Base-by-base conservation (phyloP, 2,113 vertebrate species). In the Pogonocichla stellata region DNA sequence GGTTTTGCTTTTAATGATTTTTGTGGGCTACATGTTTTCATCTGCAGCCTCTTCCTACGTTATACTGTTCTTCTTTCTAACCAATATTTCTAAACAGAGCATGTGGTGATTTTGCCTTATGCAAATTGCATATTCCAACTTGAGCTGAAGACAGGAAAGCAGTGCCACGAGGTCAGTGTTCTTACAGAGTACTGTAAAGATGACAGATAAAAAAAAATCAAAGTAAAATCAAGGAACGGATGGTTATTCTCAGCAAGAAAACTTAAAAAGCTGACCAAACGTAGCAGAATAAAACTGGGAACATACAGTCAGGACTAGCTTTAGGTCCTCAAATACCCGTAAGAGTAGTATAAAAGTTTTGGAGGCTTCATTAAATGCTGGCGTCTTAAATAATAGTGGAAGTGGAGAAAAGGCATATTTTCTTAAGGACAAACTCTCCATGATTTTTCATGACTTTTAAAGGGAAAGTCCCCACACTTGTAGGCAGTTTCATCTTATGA, bases 1-100 rank as follows among this genome's bases (percentile, higher is more conserved):
- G 43, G n/a, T 88, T 95, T 88, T 91, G 58, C 4, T 88, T 92
- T 69, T 72, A 92, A 70, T 80, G 48, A 72, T 56, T 85, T 82
- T 78, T 75, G 14, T n/a, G 53, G 87, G 40, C 66, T 65, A 43
- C 10, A 9, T 5, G 5, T 66, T 95, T 95, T 86, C 57, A 70
- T 84, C 81, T 64, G 45, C 53, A 74, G 58, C 19, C 14, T 83
- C 17, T 56, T 82, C 86, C 81, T 67, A 36, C 26, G 50, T 81
- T 81, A 60, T 13, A 3, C n/a, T 47, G 8, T n/a, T 93, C 18
- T 61, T 16, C 42, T 88, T 86, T 48, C 65, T 73, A 79, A 54
- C 69, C 47, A 67, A 8, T 75, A 67, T 88, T 92, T 84, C 78
- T 79, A 60, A 96, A 79, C 8, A 23, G 54, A 19, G 23, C 1